Conservation (phyloP, 2,113 vertebrate species). For the Sus scrofa region DNA sequence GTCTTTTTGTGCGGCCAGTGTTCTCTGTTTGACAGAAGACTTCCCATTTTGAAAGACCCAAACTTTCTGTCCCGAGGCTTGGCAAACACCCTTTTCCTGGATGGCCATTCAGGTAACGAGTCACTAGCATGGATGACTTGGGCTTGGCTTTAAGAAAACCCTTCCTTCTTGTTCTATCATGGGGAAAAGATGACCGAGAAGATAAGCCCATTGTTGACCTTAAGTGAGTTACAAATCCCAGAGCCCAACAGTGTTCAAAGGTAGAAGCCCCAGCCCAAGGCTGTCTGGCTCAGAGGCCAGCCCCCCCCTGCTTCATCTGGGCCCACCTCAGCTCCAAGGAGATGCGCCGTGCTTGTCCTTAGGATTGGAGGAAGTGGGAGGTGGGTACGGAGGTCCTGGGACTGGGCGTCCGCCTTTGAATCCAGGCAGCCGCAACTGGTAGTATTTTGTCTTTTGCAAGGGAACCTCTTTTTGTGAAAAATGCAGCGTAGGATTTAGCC, state of each 20-base stretch:
- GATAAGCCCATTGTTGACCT: neutral
- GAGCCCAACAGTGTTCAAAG: neutral
- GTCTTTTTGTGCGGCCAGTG: neutral
- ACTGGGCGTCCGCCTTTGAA: neutral
- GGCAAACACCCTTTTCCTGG: neutral
- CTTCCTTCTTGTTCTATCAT: neutral
- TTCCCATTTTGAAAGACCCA: neutral
- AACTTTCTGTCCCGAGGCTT: neutral
- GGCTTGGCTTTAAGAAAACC: neutral
- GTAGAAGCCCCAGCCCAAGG: neutral
- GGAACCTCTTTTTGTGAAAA: neutral
- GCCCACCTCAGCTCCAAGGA: neutral
- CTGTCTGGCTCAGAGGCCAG: neutral
- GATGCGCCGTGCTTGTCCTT: fast-evolving
- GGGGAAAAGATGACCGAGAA: neutral
- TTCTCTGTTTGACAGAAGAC: neutral
- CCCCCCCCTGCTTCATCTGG: neutral
- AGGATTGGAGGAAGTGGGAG: neutral
- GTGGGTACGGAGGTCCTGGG: neutral
- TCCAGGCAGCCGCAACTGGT: neutral
- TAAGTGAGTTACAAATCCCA: neutral
- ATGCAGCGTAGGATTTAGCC: constrained; percentile 21
- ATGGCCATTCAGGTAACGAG: neutral
- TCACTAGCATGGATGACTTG: neutral
- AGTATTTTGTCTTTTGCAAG: neutral